Conservation (phyloP, 2,797 vertebrate genomes). For the Huso huso region DNA sequence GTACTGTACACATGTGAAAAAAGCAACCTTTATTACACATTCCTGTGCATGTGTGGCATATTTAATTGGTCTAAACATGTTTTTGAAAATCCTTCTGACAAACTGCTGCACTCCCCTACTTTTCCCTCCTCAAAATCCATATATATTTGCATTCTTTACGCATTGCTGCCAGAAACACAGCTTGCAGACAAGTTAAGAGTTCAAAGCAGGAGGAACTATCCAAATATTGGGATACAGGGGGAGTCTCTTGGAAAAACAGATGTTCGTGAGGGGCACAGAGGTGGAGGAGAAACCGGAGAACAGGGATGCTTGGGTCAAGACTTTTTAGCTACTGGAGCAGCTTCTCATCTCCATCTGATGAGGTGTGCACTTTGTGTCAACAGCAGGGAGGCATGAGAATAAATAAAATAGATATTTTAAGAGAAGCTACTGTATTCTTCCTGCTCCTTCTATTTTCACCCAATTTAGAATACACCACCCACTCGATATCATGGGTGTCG, state of each 20-base stretch:
- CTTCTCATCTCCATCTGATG: neutral
- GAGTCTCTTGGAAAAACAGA: slow-evolving; percentile 18
- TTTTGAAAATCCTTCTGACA: slow-evolving; percentile 5
- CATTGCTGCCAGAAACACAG: slow-evolving; percentile 34
- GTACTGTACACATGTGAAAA: too few species aligned
- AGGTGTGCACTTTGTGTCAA: too few species aligned
- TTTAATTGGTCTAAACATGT: slow-evolving; percentile 1
- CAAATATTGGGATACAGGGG: slow-evolving; percentile 29
- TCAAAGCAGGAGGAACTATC: slow-evolving; percentile 30
- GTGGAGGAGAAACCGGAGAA: slow-evolving; percentile 22
- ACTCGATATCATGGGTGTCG: too few species aligned
- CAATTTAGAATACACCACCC: too few species aligned
- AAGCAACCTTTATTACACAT: too few species aligned
- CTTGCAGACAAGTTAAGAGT: slow-evolving; percentile 26
- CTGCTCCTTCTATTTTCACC: too few species aligned
- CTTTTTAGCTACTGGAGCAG: slow-evolving; percentile 9
- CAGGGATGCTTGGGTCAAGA: slow-evolving; percentile 17
- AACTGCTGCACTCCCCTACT: slow-evolving; percentile 26
- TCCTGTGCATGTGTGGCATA: slow-evolving; percentile 11
- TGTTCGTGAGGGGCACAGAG: slow-evolving; percentile 14
- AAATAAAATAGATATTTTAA: too few species aligned
- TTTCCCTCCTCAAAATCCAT: slow-evolving; percentile 14
- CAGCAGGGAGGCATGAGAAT: too few species aligned
- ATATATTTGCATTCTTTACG: slow-evolving; percentile 24
- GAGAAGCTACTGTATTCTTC: too few species aligned